phyloP scores from a whole-genome alignment of 2,113 vertebrate species.

The Eurystomus gularis region DNA sequence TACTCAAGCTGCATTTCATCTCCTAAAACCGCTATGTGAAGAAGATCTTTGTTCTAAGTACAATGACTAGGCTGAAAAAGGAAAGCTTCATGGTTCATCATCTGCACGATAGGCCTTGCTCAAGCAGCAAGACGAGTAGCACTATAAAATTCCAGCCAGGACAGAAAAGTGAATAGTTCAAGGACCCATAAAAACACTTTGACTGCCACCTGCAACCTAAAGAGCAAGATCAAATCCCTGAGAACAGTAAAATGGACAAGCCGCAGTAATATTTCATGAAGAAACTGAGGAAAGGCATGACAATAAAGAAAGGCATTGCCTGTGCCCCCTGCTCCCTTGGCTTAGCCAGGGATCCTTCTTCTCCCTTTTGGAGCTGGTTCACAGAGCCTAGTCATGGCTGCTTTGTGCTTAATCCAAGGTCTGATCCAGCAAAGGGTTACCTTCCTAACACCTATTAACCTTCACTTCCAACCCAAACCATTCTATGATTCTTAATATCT shows the following conservation, averaged over 20 bases:
- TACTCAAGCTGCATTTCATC: neutral
- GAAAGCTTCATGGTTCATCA: neutral
- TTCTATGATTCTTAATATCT: neutral
- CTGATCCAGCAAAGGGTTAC: neutral
- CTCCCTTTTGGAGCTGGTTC: neutral
- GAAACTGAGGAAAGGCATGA: neutral
- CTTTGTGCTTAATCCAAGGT: neutral
- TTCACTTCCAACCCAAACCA: too few species aligned
- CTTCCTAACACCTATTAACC: neutral
- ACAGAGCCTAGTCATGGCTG: neutral
- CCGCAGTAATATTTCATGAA: neutral
- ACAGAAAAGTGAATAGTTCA: neutral
- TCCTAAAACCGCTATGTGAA: neutral
- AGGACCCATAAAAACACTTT: neutral
- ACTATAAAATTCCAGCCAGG: neutral
- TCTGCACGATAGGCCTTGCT: neutral
- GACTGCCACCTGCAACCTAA: neutral
- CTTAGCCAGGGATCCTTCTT: neutral
- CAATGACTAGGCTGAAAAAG: neutral
- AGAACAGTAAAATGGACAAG: neutral
- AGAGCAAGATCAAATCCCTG: neutral
- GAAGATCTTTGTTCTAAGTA: neutral
- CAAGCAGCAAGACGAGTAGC: neutral
- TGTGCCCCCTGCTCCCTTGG: neutral
- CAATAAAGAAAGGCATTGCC: neutral